Conservation (phyloP, 2,888 invertebrate genomes). For the Hyles lineata region DNA sequence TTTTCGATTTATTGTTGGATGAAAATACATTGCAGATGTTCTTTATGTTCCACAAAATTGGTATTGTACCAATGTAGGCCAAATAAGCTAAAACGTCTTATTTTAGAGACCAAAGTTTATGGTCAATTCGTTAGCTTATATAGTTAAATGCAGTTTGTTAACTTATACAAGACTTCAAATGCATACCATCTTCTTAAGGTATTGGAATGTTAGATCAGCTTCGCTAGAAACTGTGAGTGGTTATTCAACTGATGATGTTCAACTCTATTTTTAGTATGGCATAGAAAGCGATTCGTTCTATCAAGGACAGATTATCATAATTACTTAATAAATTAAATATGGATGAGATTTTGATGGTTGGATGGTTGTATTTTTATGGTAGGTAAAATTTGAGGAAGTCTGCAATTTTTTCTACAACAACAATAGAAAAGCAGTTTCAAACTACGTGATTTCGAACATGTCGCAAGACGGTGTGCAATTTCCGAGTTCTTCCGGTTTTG, state of each 20-base stretch:
- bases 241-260: not conserved
- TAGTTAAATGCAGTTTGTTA: slow-evolving; percentile 7
- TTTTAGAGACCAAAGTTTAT: slow-evolving; percentile 1
- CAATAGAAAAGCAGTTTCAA: not conserved
- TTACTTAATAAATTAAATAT: not conserved
- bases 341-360: not conserved
- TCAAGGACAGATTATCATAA: not conserved
- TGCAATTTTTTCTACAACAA: not conserved
- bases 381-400: too few relatives aligned
- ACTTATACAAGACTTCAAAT: not conserved
- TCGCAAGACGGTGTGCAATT: not conserved
- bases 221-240: not conserved
- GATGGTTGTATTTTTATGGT: too few relatives aligned
- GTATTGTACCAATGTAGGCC: not conserved
- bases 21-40: not conserved
- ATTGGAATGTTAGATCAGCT: slow-evolving; percentile 19
- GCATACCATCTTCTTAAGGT: slow-evolving; percentile 3
- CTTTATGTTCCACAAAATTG: not conserved
- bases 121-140: slow-evolving; percentile 11
- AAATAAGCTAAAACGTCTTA: not conserved
- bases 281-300: slow-evolving; percentile 8
- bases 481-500: slow-evolving; percentile 15
- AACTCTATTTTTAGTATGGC: slow-evolving; percentile 13
- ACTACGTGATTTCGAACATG: not conserved
- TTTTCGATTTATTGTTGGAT: too few relatives aligned